Percentiles rank a stretch among this genome's conserved stretches.
Conservation (phyloP, 2,113 vertebrate genomes). For the Xyliphius kryptos region DNA sequence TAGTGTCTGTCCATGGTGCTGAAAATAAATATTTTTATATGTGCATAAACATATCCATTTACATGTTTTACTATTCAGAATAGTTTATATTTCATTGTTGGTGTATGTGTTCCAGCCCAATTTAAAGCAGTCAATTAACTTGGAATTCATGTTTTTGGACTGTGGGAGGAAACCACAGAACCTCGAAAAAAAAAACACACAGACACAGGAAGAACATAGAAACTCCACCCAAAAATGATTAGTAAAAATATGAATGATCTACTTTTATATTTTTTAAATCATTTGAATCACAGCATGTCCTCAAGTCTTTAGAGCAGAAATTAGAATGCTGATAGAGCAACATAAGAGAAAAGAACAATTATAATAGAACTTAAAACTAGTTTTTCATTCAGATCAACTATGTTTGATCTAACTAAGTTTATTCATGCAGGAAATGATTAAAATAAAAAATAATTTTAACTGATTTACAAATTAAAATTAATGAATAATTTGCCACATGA, state of each 20-base stretch:
- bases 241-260: background rate
- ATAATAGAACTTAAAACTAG: constrained; percentile 41
- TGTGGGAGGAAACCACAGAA: too few relatives aligned
- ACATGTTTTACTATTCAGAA: too few relatives aligned
- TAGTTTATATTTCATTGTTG: too few relatives aligned
- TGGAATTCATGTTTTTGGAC: too few relatives aligned
- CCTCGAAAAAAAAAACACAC: too few relatives aligned
- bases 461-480: background rate
- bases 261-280: background rate
- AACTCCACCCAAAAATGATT: too few relatives aligned
- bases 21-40: too few relatives aligned
- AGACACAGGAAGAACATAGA: too few relatives aligned
- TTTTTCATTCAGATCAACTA: constrained; percentile 31
- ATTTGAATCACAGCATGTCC: constrained; percentile 35
- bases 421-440: constrained; percentile 17
- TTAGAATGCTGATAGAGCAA: background rate
- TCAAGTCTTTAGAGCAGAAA: background rate
- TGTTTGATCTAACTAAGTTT: background rate
- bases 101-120: too few relatives aligned
- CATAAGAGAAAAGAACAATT: constrained; percentile 40
- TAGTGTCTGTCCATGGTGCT: too few relatives aligned
- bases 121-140: too few relatives aligned
- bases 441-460: background rate
- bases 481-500: background rate
- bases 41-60: too few relatives aligned